Base-by-base conservation (phyloP, 2,113 vertebrate species). In the Sylvia atricapilla region DNA sequence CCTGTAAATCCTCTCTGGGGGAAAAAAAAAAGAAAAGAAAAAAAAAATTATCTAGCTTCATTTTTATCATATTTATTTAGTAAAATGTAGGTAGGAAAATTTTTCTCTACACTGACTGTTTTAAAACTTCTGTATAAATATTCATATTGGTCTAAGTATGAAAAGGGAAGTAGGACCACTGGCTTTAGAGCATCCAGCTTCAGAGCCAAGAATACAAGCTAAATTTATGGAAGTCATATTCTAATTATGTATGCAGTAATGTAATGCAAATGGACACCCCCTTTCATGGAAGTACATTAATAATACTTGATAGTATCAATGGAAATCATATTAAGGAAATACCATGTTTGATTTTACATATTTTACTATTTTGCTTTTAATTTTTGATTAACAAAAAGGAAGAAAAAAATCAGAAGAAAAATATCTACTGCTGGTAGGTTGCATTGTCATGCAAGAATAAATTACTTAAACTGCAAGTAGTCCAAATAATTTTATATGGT, bases 311-410 rank as follows among this genome's bases (percentile, higher is more conserved):
- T 30, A 37, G 5, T 23, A 41, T 49, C n/a, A 44, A 31, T 37
- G 56, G 11, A 86, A 67, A 58, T 63, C 2, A 7, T 50, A 14
- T 23, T 9, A 59, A 82, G 19, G 22, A 56, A 82, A 82, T n/a
- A 5, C 0, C 0, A 2, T 59, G 18, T 13, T 84, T 75, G 2
- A 67, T 74, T 69, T 62, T 78, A 24, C 1, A 1, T 63, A 10
- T 55, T 81, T 69, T 46, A 10, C 3, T 33, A 10, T 23, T 37
- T 46, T 56, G 2, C 4, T 43, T 66, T 91, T 27, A 2, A 19
- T n/a, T 44, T 66, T 75, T 67, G n/a, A 4, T 31, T 68, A 78
- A n/a, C 1, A 35, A 47, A 56, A 55, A 69, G 27, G 1, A 23
- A 7, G 5, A 7, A 68, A 23, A 67, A 2, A 15, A 9, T 16